These are phyloP conservation scores for Amphiprion percula DNA, from an alignment of 2,113 vertebrate genomes.

Conservation along the genomic window DNA sequence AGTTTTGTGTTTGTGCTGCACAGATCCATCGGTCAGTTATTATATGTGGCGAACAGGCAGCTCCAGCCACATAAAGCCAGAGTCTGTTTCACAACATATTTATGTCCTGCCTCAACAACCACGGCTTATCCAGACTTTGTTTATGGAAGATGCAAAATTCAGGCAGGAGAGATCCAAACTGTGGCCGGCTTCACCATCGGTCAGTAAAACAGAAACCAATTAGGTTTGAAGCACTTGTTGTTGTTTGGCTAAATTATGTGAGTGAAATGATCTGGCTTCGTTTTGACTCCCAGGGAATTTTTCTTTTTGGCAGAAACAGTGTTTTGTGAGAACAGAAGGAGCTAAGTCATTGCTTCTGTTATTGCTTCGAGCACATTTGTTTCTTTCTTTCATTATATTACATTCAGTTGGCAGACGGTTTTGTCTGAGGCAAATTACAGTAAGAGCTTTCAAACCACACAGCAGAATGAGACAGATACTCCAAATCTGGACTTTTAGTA, in stretches of 20 bases:
- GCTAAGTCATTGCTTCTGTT: neutral
- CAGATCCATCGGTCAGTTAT: conserved; percentile 27
- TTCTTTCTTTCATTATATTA: neutral
- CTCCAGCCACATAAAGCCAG: conserved; percentile 35
- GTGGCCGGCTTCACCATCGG: conserved; percentile 29
- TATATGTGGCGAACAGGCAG: conserved; percentile 3
- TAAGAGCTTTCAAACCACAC: too few relatives aligned
- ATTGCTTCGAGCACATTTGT: neutral
- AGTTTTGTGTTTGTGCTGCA: conserved; percentile 54
- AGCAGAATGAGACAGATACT: too few relatives aligned
- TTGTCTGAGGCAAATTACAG: too few relatives aligned
- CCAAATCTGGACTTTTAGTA: too few relatives aligned
- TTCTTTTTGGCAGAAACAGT: too few relatives aligned
- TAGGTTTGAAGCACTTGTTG: conserved; percentile 4
- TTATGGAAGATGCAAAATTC: conserved; percentile 56
- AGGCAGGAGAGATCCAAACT: conserved; percentile 48
- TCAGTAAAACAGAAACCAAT: conserved; percentile 27
- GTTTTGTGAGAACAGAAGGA: too few relatives aligned
- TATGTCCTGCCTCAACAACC: conserved; percentile 50
- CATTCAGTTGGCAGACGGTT: too few relatives aligned
- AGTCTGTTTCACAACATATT: conserved; percentile 55
- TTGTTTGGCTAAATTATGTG: neutral
- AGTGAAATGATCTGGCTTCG: neutral
- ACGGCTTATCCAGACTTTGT: conserved; percentile 59
- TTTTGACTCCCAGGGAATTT: neutral